Evolutionary conservation across 2,797 vertebrate genomes (phyloP), one percentile per base, ranked within the genome.

Genomic region (Coilia nasus): DNA sequence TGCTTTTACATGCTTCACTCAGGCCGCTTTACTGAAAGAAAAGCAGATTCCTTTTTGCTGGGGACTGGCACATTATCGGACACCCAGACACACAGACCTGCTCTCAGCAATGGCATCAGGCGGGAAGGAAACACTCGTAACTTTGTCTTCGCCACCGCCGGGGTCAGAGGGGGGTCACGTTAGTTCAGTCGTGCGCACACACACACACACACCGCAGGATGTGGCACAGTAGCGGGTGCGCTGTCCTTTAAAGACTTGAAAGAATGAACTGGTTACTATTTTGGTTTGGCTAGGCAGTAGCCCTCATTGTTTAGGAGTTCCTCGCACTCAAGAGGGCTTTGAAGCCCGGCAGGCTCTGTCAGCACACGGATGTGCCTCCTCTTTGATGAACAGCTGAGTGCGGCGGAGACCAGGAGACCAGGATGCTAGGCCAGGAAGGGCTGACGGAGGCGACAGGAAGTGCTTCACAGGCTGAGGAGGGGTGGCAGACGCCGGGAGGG

Each of bases 371-470:
- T 78, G 71, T 78, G 31, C 35, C 19, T 78, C 7, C 50, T 54
- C 71, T 78, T 78, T 78, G 71, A 78, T 78, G 71, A 78, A 78
- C 71, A 78, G 71, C 71, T 78, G 71, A 78, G 71, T 78, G 17
- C 31, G 14, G 71, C 17, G 17, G 35, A 21, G 31, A 44, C 14
- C 67, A 75, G 31, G 12, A 41, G 31, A 44, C 35, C 71, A 78
- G 71, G 71, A 78, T 4, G 35, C 15, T 17, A 41, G 35, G 71
- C 31, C 35, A 44, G 31, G 31, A 78, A 44, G 71, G 71, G 31
- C 50, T 14, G 9, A 3, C 14, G 50, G 50, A 54, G 50, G 2
- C 35, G 50, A 54, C 50, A 54, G 50, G 50, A 54, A 54, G 50
- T 9, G 2, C 50, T 54, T 44, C 25, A 25, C 71, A 0, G 71